Evolutionary conservation across 2,113 vertebrate genomes (phyloP).

Genomic region (Indicator maculatus): DNA sequence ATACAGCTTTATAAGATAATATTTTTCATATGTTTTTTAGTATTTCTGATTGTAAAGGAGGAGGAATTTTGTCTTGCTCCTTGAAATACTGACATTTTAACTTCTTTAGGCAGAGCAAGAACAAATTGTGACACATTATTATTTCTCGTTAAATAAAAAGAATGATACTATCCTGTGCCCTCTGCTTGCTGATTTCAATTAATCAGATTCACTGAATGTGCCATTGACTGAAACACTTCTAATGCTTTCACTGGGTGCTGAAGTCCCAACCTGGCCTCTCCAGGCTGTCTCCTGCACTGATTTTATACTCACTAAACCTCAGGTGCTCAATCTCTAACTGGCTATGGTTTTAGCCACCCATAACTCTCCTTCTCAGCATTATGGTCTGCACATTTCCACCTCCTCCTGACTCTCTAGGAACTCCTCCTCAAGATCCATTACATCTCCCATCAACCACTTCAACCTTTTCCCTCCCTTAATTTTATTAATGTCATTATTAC

Average conservation of each 20-base stretch:
- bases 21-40: not conserved
- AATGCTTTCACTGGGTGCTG: not conserved
- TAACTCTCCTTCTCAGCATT: not conserved
- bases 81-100: not conserved
- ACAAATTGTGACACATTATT: not conserved
- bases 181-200: not conserved
- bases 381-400: not conserved
- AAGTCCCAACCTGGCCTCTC: not conserved
- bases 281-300: not conserved
- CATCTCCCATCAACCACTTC: not conserved
- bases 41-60: not conserved
- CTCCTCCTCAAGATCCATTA: not conserved
- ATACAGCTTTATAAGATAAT: not conserved
- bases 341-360: not conserved
- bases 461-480: not conserved
- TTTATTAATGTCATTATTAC: not conserved
- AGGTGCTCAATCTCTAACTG: not conserved
- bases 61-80: not conserved
- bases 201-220: rapidly evolving
- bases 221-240: not conserved
- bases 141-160: not conserved
- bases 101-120: not conserved
- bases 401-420: not conserved
- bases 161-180: not conserved
- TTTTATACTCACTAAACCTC: not conserved